phyloP scores from a whole-genome alignment of 1,140 invertebrate genomes.

The Subanguina moxae region DNA sequence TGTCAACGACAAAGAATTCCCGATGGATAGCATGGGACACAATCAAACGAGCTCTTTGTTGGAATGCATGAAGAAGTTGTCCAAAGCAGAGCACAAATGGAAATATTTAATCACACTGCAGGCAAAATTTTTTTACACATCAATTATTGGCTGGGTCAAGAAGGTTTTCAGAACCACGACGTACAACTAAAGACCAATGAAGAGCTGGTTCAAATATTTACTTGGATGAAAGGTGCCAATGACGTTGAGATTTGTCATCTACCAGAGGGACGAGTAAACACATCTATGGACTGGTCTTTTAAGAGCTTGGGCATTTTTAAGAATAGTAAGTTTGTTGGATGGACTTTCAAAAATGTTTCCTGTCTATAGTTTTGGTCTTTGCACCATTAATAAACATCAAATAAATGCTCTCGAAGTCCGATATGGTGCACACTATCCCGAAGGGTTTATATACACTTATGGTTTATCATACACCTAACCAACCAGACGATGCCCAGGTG shows the following conservation, averaged over 20 bases:
- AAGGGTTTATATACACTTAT: too few species aligned
- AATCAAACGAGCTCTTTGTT: constrained; percentile 27
- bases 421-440: too few species aligned
- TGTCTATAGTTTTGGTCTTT: too few species aligned
- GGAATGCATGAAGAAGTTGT: constrained; percentile 31
- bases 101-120: constrained; percentile 36
- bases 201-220: constrained; percentile 42
- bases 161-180: constrained; percentile 47
- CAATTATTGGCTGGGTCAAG: background rate
- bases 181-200: constrained; percentile 35
- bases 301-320: background rate
- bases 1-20: constrained; percentile 28
- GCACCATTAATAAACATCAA: too few species aligned
- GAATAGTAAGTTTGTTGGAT: constrained; percentile 1
- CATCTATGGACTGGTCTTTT: background rate
- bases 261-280: background rate
- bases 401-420: too few species aligned
- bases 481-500: too few species aligned
- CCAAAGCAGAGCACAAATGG: constrained; percentile 17
- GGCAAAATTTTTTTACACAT: background rate
- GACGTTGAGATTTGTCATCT: constrained; percentile 35
- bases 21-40: constrained; percentile 34
- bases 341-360: too few species aligned
- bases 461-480: too few species aligned
- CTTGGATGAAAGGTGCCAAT: constrained; percentile 47